Percentiles rank a stretch among this genome's conserved stretches.
These are phyloP conservation scores for Drosophila nigrodunni DNA, from an alignment of 1,140 invertebrate species.

Conservation along the genomic window DNA sequence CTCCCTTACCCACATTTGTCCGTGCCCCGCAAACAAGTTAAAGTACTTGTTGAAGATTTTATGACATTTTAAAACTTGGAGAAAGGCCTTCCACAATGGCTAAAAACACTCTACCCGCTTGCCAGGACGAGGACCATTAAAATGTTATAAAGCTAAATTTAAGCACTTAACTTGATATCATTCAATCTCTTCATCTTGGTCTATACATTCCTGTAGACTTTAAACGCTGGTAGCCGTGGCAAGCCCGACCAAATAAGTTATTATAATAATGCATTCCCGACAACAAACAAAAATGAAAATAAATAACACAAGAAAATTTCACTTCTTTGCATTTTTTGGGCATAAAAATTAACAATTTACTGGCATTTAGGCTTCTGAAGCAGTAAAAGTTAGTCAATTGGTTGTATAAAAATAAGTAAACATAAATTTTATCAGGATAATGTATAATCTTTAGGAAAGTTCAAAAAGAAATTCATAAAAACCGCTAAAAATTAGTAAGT, in stretches of 20 bases:
- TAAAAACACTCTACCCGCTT: conserved; percentile 23
- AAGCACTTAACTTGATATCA: conserved; percentile 79
- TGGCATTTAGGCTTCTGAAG: conserved; percentile 20
- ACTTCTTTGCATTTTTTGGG: conserved; percentile 53
- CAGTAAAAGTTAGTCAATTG: conserved; percentile 55
- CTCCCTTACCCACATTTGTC: neutral
- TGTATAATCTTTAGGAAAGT: conserved; percentile 5
- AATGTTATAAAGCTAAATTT: conserved; percentile 81
- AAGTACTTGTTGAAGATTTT: conserved; percentile 83
- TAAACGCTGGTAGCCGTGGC: conserved; percentile 17
- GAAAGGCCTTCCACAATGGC: conserved; percentile 28
- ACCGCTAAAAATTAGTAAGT: too few species aligned
- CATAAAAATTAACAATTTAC: conserved; percentile 71
- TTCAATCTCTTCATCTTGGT: conserved; percentile 67
- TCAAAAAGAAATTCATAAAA: neutral
- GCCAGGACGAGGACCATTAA: conserved; percentile 58
- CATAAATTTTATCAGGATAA: conserved; percentile 23
- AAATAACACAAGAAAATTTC: conserved; percentile 26
- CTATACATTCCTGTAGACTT: conserved; percentile 34
- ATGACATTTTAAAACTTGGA: conserved; percentile 78
- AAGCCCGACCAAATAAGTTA: conserved; percentile 44
- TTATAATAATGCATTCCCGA: conserved; percentile 43
- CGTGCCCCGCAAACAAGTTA: conserved; percentile 56
- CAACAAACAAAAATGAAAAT: conserved; percentile 35
- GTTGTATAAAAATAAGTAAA: conserved; percentile 3